phyloP scores from a whole-genome alignment of 2,113 vertebrate species.

The Ctenodactylus gundi region DNA sequence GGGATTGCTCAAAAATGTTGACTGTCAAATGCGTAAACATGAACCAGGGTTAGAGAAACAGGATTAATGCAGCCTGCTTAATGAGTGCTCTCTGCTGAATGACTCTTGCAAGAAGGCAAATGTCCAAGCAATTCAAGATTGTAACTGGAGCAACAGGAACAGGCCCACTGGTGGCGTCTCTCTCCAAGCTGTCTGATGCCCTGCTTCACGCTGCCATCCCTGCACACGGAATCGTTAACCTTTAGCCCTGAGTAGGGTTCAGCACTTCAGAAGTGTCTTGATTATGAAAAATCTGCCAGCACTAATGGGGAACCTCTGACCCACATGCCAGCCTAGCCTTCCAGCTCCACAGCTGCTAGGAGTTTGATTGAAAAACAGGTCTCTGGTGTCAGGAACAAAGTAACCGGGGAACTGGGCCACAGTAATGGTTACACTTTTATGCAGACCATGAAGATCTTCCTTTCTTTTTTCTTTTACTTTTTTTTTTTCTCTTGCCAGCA shows the following conservation, averaged over 20 bases:
- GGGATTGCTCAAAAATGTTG: conserved; percentile 44
- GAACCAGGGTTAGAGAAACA: conserved; percentile 62
- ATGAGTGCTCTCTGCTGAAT: conserved; percentile 68
- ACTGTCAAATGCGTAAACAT: conserved; percentile 63
- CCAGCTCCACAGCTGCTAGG: conserved; percentile 67
- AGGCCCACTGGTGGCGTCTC: conserved; percentile 33
- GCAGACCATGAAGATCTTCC: conserved; percentile 62
- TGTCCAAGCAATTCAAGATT: conserved; percentile 38
- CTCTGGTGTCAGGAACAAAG: conserved; percentile 78
- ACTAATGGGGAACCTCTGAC: conserved; percentile 67
- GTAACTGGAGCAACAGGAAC: conserved; percentile 40
- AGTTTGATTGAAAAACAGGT: conserved; percentile 77
- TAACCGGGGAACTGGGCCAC: conserved; percentile 72
- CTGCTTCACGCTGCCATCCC: conserved; percentile 15
- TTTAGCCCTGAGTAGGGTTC: conserved; percentile 65
- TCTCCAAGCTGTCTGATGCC: conserved; percentile 65
- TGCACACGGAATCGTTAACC: conserved; percentile 67
- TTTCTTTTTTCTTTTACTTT: background rate
- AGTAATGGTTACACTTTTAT: conserved; percentile 73
- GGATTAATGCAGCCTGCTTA: conserved; percentile 61
- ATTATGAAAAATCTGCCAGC: conserved; percentile 60
- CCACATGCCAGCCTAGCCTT: conserved; percentile 69
- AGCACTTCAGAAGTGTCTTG: conserved; percentile 72
- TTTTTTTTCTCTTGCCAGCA: conserved; percentile 35
- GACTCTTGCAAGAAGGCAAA: conserved; percentile 55